Evolutionary conservation across 2,888 invertebrate genomes (phyloP).

Genomic region (Xestia ashworthii): DNA sequence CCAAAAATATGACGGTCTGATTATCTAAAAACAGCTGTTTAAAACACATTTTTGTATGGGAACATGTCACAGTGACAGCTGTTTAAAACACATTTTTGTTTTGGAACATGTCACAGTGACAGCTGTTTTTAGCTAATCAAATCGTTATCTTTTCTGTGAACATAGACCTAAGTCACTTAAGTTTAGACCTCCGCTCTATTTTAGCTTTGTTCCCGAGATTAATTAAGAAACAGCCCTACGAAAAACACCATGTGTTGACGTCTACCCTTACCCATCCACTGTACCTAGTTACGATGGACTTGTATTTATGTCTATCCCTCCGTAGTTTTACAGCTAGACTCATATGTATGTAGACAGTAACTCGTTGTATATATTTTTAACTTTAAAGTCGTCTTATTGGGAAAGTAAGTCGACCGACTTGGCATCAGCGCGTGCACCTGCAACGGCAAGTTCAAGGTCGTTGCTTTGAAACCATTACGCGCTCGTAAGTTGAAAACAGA

Average conservation of each 20-base stretch:
- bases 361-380: constrained; percentile 32
- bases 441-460: constrained; percentile 57
- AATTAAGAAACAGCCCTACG: background rate
- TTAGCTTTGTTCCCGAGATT: too few species aligned
- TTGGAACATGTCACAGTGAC: too few species aligned
- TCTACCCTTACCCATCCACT: background rate
- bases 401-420: constrained; percentile 50
- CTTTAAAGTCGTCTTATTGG: constrained; percentile 25
- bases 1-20: too few species aligned
- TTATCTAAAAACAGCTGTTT: too few species aligned
- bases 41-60: too few species aligned
- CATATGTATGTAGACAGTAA: constrained; percentile 12
- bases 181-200: background rate
- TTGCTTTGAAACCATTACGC: constrained; percentile 31
- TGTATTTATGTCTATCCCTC: background rate
- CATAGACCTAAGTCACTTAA: background rate
- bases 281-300: background rate
- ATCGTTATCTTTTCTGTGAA: too few species aligned
- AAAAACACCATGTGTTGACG: background rate
- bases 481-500: background rate
- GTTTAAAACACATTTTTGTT: too few species aligned
- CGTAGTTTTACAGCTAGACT: constrained; percentile 16
- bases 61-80: too few species aligned
- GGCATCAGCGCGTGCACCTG: constrained; percentile 50
- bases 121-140: too few species aligned